A percentile compares a stretch with the other conserved stretches of the same genome.
Conservation (phyloP, 30 jellyfish, hydroid and myxozoan species). For the Hydractinia symbiolongicarpus region DNA sequence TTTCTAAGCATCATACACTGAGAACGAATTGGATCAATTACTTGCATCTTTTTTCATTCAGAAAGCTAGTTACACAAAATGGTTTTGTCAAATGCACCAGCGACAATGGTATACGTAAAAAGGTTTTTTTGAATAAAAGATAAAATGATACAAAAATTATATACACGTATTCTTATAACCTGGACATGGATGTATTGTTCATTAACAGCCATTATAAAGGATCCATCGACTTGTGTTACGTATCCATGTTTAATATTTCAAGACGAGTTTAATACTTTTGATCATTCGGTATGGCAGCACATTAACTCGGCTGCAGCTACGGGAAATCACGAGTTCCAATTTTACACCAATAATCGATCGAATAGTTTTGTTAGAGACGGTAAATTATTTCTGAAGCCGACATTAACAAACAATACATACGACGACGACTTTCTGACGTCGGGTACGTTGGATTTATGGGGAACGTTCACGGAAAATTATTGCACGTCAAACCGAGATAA, state of each 20-base stretch:
- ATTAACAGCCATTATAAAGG: background rate
- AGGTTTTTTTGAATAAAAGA: no score
- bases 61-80: no score
- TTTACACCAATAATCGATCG: constrained; percentile 60
- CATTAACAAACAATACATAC: constrained; percentile 61
- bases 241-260: constrained; percentile 71
- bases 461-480: constrained; percentile 32
- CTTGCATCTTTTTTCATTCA: no score
- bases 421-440: constrained; percentile 48
- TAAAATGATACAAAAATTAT: no score
- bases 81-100: no score
- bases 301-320: constrained; percentile 49
- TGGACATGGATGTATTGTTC: background rate
- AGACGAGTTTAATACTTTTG: constrained; percentile 54
- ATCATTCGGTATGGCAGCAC: constrained; percentile 57
- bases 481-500: constrained; percentile 60
- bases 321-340: constrained; percentile 64
- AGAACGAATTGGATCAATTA: no score
- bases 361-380: constrained; percentile 76
- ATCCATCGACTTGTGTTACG: constrained; percentile 35
- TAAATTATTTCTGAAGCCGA: constrained; percentile 51
- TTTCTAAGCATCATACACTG: no score
- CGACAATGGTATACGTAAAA: no score
- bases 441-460: constrained; percentile 70
- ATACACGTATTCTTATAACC: no score